Evolutionary conservation across 1,140 invertebrate genomes (phyloP).

Genomic region (Proales similis): DNA sequence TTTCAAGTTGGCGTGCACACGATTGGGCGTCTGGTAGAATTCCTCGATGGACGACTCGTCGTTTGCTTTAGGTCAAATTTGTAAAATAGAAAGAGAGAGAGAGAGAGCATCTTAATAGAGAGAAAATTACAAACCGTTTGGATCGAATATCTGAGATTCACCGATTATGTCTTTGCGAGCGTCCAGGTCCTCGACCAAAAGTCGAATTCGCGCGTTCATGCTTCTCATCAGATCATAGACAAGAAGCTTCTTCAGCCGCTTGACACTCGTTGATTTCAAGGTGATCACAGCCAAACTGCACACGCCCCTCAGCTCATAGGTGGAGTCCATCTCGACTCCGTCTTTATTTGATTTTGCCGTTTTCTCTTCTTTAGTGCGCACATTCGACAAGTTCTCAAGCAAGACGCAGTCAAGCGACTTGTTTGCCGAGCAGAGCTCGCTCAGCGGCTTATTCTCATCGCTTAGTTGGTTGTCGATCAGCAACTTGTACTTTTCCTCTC

Average conservation of each 20-base stretch:
- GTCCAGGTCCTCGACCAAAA: constrained; percentile 33
- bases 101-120: no score
- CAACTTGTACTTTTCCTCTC: constrained; percentile 18
- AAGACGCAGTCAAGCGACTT: background rate
- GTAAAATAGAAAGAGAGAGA: no score
- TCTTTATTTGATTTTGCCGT: background rate
- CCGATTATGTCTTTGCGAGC: constrained; percentile 35
- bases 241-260: constrained; percentile 28
- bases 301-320: constrained; percentile 21
- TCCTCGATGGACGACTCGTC: constrained; percentile 31
- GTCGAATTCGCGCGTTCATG: constrained; percentile 9
- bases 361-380: background rate
- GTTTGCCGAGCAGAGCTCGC: background rate
- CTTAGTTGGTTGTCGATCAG: background rate
- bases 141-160: constrained; percentile 21
- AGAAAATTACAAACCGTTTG: no score
- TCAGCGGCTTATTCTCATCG: constrained; percentile 23
- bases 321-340: constrained; percentile 1
- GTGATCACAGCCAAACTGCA: constrained; percentile 9
- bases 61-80: no score
- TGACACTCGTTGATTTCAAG: constrained; percentile 7
- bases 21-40: constrained; percentile 29
- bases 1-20: constrained; percentile 4
- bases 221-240: constrained; percentile 25
- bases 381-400: background rate